Percentiles rank a stretch among this genome's conserved stretches.
Conservation (phyloP, 1,140 invertebrate genomes). For the Diabrotica undecimpunctata region DNA sequence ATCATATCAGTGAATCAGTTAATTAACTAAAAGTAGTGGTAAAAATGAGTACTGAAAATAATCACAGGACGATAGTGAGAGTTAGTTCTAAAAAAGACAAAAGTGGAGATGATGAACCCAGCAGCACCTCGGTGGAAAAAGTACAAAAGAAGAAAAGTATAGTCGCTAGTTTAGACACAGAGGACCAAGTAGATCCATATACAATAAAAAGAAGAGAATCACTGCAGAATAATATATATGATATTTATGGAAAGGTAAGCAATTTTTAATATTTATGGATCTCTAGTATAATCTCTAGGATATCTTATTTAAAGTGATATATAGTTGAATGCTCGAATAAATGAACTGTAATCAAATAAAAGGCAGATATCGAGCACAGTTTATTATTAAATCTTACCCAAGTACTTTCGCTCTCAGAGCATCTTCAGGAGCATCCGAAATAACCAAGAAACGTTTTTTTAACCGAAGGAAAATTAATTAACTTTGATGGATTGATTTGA, state of each 20-base stretch:
- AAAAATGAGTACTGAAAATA: slow-evolving; percentile 7
- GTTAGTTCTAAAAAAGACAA: slow-evolving; percentile 19
- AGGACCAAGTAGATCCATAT: slow-evolving; percentile 26
- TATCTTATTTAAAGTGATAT: no score
- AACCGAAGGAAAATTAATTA: no score
- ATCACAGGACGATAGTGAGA: slow-evolving; percentile 17
- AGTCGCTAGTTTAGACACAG: slow-evolving; percentile 5
- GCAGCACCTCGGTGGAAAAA: neutral
- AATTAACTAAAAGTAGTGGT: neutral
- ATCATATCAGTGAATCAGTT: no score
- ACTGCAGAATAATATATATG: slow-evolving; percentile 49
- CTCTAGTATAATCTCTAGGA: slow-evolving; percentile 9
- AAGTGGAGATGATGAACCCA: slow-evolving; percentile 9
- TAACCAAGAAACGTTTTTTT: no score
- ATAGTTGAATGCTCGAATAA: no score
- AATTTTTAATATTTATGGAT: no score
- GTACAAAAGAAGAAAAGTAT: slow-evolving; percentile 9
- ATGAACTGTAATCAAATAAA: no score
- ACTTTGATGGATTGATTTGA: no score
- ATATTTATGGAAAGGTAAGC: slow-evolving; percentile 55
- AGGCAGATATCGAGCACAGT: no score
- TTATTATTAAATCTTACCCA: no score
- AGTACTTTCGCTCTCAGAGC: no score
- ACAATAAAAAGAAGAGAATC: slow-evolving; percentile 26
- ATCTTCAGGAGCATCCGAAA: no score